Percentiles rank a stretch among this genome's conserved stretches.
Evolutionary conservation across 2,888 invertebrate species (phyloP).

Genomic region (Nomada ferruginata): DNA sequence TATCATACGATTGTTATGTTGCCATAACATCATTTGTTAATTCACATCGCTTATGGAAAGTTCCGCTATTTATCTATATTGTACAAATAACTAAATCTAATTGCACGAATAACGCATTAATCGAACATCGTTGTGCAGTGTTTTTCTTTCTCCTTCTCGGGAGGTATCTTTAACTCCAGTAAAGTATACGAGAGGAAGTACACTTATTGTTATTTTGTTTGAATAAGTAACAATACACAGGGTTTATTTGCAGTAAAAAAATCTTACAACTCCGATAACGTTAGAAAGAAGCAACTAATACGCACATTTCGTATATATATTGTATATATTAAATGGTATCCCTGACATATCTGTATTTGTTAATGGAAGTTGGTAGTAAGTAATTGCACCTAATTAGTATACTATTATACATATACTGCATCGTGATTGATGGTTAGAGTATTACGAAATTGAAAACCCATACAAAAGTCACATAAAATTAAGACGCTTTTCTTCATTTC

Average conservation of each 20-base stretch:
- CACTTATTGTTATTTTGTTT: not conserved
- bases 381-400: constrained; percentile 15
- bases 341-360: constrained; percentile 17
- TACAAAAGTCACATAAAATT: not conserved
- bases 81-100: constrained; percentile 56
- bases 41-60: constrained; percentile 86
- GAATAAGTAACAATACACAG: constrained; percentile 1
- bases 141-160: constrained; percentile 15
- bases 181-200: not conserved
- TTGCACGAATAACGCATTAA: constrained; percentile 65
- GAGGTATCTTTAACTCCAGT: constrained; percentile 19
- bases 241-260: constrained; percentile 2
- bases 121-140: constrained; percentile 45
- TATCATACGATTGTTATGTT: constrained; percentile 56
- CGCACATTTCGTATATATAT: constrained; percentile 7
- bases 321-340: constrained; percentile 11
- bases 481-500: not conserved
- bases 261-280: not conserved
- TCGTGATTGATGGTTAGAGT: not conserved
- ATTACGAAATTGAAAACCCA: not conserved
- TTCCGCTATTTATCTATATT: constrained; percentile 51
- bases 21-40: constrained; percentile 63
- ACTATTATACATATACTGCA: not conserved
- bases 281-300: constrained; percentile 15
- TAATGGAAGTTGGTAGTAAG: constrained; percentile 35